Conservation (phyloP, 2,888 invertebrate species). For the Vesta saturnalis region DNA sequence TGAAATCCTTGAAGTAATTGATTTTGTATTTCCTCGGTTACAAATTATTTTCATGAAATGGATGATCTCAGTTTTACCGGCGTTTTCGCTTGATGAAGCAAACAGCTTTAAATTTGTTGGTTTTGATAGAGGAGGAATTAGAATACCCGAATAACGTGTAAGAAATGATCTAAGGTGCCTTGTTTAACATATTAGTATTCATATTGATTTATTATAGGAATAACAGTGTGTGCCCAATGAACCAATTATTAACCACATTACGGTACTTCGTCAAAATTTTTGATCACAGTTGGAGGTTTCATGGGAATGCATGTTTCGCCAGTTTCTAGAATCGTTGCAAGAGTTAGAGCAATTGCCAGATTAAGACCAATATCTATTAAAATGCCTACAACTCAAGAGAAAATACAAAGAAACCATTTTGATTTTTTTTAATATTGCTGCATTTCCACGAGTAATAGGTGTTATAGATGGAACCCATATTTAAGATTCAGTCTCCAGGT, state of each 20-base stretch:
- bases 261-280: background rate
- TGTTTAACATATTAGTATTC: background rate
- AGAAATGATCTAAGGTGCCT: no score
- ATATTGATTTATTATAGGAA: background rate
- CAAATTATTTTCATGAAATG: slow-evolving; percentile 2
- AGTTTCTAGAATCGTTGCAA: background rate
- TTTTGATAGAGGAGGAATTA: background rate
- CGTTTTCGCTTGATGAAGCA: background rate
- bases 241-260: background rate
- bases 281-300: background rate
- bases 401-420: background rate
- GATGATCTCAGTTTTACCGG: background rate
- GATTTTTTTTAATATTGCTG: background rate
- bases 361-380: background rate
- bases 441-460: background rate
- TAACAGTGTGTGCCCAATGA: background rate
- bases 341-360: background rate
- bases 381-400: background rate
- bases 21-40: background rate
- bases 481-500: background rate
- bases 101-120: background rate
- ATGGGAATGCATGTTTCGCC: background rate
- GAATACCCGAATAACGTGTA: background rate
- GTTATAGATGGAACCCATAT: background rate
- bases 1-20: background rate